Conservation (phyloP, 2,888 invertebrate genomes). For the Nipponacmea schrenckii region DNA sequence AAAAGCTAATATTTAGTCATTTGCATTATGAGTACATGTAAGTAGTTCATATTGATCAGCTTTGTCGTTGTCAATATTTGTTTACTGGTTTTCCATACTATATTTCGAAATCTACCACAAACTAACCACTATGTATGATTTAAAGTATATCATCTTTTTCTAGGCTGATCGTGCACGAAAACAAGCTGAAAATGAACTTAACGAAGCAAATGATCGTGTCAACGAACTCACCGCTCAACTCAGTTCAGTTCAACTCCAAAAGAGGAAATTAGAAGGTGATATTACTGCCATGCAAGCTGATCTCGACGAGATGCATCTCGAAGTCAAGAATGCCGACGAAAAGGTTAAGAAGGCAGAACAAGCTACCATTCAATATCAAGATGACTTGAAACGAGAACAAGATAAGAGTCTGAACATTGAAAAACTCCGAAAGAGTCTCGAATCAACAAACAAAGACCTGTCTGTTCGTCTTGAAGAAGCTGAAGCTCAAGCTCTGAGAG, state of each 20-base stretch:
- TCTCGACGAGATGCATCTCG: constrained; percentile 96
- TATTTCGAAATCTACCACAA: no score
- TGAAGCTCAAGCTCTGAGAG: constrained; percentile 73
- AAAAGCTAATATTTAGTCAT: no score
- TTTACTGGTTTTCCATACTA: no score
- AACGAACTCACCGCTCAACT: constrained; percentile 92
- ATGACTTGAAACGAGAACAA: constrained; percentile 97
- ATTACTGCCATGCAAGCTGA: constrained; percentile 97
- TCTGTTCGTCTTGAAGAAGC: constrained; percentile 90
- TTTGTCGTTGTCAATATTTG: no score
- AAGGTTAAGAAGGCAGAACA: constrained; percentile 50
- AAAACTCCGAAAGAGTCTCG: constrained; percentile 95
- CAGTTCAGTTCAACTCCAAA: constrained; percentile 92
- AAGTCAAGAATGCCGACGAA: constrained; percentile 98
- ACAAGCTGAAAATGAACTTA: background rate
- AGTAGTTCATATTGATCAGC: no score
- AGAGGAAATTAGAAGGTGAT: constrained; percentile 95
- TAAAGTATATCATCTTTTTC: no score
- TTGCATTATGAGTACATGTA: no score
- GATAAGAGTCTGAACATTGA: constrained; percentile 89
- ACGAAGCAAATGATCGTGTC: background rate
- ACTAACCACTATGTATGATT: no score
- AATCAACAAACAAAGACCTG: constrained; percentile 97
- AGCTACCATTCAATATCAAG: constrained; percentile 95
- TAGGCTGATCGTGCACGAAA: background rate